phyloP scores from a whole-genome alignment of 2,113 vertebrate species.

The Engystomops pustulosus region DNA sequence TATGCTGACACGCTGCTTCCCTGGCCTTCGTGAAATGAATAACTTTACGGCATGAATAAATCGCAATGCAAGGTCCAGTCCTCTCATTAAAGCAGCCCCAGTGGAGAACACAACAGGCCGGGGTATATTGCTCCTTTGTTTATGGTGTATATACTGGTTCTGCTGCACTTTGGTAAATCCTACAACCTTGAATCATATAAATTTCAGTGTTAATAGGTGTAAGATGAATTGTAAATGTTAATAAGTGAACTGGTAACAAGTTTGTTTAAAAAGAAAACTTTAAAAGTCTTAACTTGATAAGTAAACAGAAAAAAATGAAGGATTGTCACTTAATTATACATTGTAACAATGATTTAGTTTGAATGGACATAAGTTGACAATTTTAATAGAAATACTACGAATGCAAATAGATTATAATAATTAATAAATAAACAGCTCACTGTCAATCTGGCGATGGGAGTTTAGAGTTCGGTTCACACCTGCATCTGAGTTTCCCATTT shows the following conservation, averaged over 20 bases:
- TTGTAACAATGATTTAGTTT: too few species aligned
- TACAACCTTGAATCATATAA: constrained; percentile 48
- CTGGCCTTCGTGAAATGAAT: constrained; percentile 77
- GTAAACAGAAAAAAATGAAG: too few species aligned
- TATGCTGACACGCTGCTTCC: constrained; percentile 84
- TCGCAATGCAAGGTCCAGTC: constrained; percentile 63
- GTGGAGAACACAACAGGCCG: constrained; percentile 41
- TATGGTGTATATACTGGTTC: constrained; percentile 46
- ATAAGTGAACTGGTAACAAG: constrained; percentile 44
- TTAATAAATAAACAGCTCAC: too few species aligned
- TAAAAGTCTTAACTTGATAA: neutral
- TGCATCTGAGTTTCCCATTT: too few species aligned
- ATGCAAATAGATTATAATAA: too few species aligned
- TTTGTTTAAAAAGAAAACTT: neutral
- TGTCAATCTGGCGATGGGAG: too few species aligned
- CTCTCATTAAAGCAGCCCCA: constrained; percentile 56
- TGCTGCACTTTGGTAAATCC: constrained; percentile 39
- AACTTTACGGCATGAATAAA: constrained; percentile 81
- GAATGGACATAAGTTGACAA: too few species aligned
- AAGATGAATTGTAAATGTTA: constrained; percentile 56
- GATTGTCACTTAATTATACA: too few species aligned
- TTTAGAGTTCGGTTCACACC: too few species aligned
- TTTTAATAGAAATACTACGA: too few species aligned
- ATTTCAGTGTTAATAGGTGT: constrained; percentile 57
- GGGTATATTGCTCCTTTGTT: constrained; percentile 49